These are phyloP conservation scores for Apis florea DNA, from an alignment of 1,140 invertebrate species.

Conservation along the genomic window DNA sequence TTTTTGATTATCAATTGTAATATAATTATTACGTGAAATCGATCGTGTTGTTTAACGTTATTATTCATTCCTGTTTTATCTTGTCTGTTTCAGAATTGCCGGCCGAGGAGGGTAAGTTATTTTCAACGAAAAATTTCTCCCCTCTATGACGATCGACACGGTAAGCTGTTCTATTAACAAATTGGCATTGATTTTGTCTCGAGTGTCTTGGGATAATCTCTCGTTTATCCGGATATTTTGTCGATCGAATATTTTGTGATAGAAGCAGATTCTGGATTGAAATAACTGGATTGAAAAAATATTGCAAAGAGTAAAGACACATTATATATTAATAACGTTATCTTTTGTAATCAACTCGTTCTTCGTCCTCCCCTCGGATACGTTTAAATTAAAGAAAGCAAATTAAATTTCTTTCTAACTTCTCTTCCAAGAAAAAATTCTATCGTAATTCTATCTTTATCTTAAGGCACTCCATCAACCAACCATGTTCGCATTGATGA, in stretches of 20 bases:
- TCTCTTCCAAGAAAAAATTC: no score
- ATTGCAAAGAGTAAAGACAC: background rate
- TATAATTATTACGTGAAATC: background rate
- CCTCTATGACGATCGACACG: slow-evolving; percentile 2
- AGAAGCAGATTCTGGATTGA: no score
- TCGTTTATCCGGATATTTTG: background rate
- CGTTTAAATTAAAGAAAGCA: no score
- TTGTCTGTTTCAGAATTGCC: slow-evolving; percentile 86
- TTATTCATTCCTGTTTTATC: slow-evolving; percentile 44
- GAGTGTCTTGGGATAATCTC: background rate
- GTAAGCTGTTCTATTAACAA: slow-evolving; percentile 28
- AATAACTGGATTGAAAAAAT: background rate
- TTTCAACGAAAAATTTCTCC: background rate
- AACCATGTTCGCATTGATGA: background rate
- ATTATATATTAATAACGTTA: background rate
- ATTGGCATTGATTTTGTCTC: slow-evolving; percentile 32
- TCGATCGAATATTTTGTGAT: background rate
- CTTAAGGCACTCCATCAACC: background rate
- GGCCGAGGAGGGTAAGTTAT: slow-evolving; percentile 86
- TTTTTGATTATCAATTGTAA: background rate
- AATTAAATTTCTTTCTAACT: no score
- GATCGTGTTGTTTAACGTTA: background rate
- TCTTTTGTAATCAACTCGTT: no score
- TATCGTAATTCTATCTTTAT: background rate
- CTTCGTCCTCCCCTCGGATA: no score